Conservation (phyloP, 2,113 vertebrate species). For the Pollimyrus isidori region DNA sequence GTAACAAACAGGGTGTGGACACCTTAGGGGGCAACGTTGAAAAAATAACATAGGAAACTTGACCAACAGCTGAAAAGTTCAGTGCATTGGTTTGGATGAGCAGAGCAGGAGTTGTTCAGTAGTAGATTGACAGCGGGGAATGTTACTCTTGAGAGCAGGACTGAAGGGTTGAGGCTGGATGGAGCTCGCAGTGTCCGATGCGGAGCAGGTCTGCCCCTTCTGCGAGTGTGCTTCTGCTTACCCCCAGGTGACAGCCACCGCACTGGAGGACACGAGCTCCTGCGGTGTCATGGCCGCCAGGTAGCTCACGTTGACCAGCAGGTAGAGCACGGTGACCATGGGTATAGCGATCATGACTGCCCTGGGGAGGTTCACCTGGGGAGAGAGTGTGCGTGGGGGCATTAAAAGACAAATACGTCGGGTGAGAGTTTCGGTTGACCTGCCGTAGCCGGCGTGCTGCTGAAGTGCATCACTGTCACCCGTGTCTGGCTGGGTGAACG, state of each 20-base stretch:
- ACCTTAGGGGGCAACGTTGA: background rate
- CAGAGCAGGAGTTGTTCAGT: background rate
- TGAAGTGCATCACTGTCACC: background rate
- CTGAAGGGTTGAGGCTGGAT: background rate
- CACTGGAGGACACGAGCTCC: slow-evolving; percentile 72
- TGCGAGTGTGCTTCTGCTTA: slow-evolving; percentile 45
- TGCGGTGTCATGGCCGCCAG: slow-evolving; percentile 70
- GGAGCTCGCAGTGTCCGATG: background rate
- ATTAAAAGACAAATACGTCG: background rate
- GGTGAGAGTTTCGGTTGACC: background rate
- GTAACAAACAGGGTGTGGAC: background rate
- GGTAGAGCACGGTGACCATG: slow-evolving; percentile 72
- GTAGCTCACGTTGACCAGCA: slow-evolving; percentile 84
- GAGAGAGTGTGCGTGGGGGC: background rate
- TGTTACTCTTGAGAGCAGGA: background rate
- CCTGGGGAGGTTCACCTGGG: slow-evolving; percentile 75
- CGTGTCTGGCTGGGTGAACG: background rate
- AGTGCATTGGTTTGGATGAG: background rate
- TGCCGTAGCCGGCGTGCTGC: background rate
- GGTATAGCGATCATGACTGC: slow-evolving; percentile 75
- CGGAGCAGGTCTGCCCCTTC: background rate
- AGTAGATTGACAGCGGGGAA: background rate
- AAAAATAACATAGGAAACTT: background rate
- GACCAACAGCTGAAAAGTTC: background rate
- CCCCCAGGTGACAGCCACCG: slow-evolving; percentile 80